phyloP scores from a whole-genome alignment of 2,888 invertebrate species.

The Xestia ashworthii region DNA sequence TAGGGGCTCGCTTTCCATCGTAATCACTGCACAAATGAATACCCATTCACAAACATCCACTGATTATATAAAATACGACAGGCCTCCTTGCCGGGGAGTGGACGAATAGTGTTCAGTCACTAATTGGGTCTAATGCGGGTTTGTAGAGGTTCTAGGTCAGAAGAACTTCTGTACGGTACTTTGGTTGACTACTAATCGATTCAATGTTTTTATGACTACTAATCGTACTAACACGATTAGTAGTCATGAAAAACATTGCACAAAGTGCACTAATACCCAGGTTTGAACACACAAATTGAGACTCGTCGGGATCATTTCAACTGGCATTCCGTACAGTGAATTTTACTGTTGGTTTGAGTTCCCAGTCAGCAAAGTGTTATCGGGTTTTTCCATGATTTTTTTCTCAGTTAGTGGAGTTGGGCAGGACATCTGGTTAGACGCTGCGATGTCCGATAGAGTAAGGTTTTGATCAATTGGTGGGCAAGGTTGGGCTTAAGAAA shows the following conservation, averaged over 20 bases:
- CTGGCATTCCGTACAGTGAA: neutral
- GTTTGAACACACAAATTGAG: no score
- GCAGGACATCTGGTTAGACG: no score
- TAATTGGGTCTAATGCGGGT: neutral
- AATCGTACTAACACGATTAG: neutral
- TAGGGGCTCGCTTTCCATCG: neutral
- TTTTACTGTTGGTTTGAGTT: neutral
- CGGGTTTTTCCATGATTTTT: neutral
- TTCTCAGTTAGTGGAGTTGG: neutral
- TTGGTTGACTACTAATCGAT: neutral
- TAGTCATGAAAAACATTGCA: no score
- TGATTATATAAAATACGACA: neutral
- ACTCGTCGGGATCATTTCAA: no score
- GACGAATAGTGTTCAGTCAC: neutral
- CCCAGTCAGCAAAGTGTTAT: neutral
- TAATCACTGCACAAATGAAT: constrained; percentile 16
- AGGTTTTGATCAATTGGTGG: no score
- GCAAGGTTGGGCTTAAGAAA: no score
- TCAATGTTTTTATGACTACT: no score
- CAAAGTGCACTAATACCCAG: no score
- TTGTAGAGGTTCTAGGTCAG: neutral
- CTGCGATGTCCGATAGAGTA: no score
- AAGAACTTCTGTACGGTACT: neutral
- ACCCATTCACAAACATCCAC: constrained; percentile 7
- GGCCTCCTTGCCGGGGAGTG: neutral